Evolutionary conservation across 2,797 vertebrate genomes (phyloP).

Genomic region (Anguilla anguilla): DNA sequence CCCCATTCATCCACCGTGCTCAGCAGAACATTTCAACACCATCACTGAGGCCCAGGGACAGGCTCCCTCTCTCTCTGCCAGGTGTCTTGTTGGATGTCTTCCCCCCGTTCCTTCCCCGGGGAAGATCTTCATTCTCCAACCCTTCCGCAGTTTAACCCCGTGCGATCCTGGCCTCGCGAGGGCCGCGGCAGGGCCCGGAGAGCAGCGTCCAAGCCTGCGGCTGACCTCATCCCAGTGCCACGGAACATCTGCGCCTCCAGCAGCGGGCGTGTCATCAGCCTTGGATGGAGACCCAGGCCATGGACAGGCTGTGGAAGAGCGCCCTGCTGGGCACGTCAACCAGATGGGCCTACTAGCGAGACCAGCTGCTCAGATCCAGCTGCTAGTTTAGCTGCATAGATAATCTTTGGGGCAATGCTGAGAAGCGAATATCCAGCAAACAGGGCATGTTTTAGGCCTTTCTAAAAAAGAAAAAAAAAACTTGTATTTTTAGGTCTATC

Average conservation of each 20-base stretch:
- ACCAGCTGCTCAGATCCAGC: not conserved
- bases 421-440: not conserved
- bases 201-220: not conserved
- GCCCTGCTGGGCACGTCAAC: not conserved
- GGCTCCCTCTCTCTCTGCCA: not conserved
- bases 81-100: not conserved
- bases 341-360: not conserved
- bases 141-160: not conserved
- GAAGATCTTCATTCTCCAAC: not conserved
- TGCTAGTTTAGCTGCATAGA: not conserved
- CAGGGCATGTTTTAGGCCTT: not conserved
- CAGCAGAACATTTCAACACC: slow-evolving; percentile 8
- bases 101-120: not conserved
- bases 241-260: not conserved
- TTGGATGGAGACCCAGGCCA: not conserved
- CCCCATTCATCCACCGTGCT: slow-evolving; percentile 12
- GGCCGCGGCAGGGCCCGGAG: not conserved
- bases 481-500: not conserved
- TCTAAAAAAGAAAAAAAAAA: not conserved
- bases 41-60: not conserved
- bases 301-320: not conserved
- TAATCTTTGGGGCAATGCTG: not conserved
- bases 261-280: slow-evolving; percentile 1
- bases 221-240: not conserved
- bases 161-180: not conserved